Percentiles rank a stretch among this genome's conserved stretches.
phyloP scores from a whole-genome alignment of 2,113 vertebrate genomes.

The Nycticorax nycticorax region DNA sequence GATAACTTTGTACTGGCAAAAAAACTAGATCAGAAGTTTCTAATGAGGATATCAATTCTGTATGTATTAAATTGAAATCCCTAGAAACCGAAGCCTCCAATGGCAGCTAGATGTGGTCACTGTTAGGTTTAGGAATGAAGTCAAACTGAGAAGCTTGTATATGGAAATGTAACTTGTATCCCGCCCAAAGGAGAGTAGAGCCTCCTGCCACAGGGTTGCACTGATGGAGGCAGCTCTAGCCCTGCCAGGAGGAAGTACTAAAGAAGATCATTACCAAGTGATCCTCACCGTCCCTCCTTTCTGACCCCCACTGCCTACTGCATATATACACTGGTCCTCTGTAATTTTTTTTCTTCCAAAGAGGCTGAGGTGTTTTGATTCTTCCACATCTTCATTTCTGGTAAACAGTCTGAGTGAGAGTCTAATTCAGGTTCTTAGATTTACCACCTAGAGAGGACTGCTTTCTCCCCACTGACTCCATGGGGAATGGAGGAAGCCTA shows the following conservation, averaged over 20 bases:
- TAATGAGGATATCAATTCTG: neutral
- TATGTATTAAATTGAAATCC: neutral
- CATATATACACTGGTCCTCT: neutral
- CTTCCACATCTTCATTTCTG: neutral
- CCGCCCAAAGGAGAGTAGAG: neutral
- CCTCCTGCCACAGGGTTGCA: neutral
- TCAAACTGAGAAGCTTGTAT: neutral
- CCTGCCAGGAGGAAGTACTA: neutral
- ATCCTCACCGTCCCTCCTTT: neutral
- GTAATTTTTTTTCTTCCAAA: neutral
- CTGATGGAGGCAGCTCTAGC: neutral
- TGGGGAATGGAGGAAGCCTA: neutral
- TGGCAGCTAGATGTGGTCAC: neutral
- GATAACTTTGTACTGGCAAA: neutral
- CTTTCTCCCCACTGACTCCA: neutral
- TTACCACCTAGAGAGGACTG: neutral
- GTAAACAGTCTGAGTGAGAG: neutral
- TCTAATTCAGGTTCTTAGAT: neutral
- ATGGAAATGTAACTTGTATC: neutral
- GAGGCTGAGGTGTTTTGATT: neutral
- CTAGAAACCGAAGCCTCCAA: neutral
- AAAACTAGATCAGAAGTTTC: neutral
- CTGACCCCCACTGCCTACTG: neutral
- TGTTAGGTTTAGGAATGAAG: neutral
- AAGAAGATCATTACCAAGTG: neutral